A percentile compares a stretch with the other conserved stretches of the same genome.
phyloP scores from a whole-genome alignment of 1,140 invertebrate genomes.

The Lordiphosa mommai region DNA sequence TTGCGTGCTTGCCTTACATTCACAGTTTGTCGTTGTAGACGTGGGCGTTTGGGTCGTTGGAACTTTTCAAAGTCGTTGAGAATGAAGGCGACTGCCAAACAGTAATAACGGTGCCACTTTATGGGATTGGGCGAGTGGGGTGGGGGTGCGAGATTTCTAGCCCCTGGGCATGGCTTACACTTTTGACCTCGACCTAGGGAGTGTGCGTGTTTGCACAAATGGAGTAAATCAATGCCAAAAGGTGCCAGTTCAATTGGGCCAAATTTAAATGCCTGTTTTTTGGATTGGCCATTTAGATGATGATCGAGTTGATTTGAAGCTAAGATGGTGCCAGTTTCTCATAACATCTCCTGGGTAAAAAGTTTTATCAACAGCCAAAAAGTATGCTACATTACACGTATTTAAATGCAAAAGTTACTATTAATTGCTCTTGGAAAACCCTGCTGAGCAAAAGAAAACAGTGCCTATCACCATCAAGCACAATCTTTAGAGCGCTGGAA shows the following conservation, averaged over 20 bases:
- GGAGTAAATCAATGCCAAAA: conserved; percentile 41
- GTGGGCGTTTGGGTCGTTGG: conserved; percentile 24
- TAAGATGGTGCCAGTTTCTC: no score
- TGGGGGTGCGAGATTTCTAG: conserved; percentile 53
- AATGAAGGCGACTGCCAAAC: conserved; percentile 29
- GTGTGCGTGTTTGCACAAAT: conserved; percentile 53
- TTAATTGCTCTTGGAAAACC: no score
- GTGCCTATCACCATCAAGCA: no score
- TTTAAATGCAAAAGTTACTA: conserved; percentile 5
- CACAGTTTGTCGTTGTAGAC: conserved; percentile 9
- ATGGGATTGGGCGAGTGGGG: conserved; percentile 31
- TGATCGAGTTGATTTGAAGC: no score
- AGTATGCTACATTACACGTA: neutral
- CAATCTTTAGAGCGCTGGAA: no score
- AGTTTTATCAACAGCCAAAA: no score
- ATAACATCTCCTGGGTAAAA: no score
- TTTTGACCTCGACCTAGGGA: conserved; percentile 62
- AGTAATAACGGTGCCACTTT: conserved; percentile 60
- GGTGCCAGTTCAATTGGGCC: conserved; percentile 18
- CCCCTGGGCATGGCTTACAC: conserved; percentile 26
- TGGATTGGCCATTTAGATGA: conserved; percentile 11
- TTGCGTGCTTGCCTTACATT: conserved; percentile 66
- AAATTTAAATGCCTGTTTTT: conserved; percentile 5
- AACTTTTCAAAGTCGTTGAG: conserved; percentile 63
- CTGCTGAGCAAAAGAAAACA: neutral